Base-by-base conservation (phyloP, 2,797 vertebrate genomes). In the Eulemur mongoz region DNA sequence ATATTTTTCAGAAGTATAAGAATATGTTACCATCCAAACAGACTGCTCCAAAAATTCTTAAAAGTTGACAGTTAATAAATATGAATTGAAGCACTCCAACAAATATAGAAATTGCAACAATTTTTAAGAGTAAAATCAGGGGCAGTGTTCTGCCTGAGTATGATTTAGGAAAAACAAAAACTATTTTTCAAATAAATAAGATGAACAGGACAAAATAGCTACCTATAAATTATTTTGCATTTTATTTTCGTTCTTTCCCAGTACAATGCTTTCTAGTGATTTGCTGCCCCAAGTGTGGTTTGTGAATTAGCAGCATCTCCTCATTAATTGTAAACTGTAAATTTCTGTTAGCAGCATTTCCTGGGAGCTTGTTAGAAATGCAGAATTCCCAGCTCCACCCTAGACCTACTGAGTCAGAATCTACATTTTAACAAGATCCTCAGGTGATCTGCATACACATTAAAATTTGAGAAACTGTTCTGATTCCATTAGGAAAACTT, bases 341-440 rank as follows among this genome's bases (percentile, higher is more conserved):
- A 54, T 79, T 79, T 79, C 50, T 17, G 50, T 79, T 54, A 38
- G n/a, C 22, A 14, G 25, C 0, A 27, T 85, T 70, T 73, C 27
- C 15, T 73, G 43, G 40, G 17, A 82, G 15, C 30, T 57, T 94
- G 30, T 30, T 35, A 70, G 72, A 61, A 52, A 73, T 72, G 27
- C 4, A 84, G 54, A 85, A 32, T 69, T 7, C 73, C 50, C 67
- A 88, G 32, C 23, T 67, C 15, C 2, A 25, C 27, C n/a, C 72
- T 40, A 95, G 45, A 90, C 30, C 20, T 13, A 23, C 9, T 72
- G 45, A 87, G n/a, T 63, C 72, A 72, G 45, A 88, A 50, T 59
- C 25, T 80, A 43, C 30, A 67, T 30, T 89, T 87, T 95, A 95
- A 95, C 5, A 52, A 88, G 52, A 88, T 76, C 35, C 45, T 73